Evolutionary conservation across 2,113 vertebrate genomes (phyloP).

Genomic region (Rallus limicola): DNA sequence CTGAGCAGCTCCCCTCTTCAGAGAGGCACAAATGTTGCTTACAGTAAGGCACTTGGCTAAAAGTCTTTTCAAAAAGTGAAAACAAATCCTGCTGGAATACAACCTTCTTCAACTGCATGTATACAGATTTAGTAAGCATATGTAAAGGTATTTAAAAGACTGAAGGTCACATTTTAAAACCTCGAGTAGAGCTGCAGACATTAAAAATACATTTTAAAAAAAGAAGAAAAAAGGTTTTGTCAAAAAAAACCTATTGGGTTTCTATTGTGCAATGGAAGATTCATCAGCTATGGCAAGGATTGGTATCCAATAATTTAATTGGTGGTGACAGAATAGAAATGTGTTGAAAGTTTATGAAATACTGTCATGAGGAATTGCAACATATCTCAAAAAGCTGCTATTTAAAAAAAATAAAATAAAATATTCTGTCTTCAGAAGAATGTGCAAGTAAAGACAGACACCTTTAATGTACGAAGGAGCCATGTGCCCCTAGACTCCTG

Average conservation of each 20-base stretch:
- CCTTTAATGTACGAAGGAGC: background rate
- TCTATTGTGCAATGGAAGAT: background rate
- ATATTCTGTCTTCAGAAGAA: background rate
- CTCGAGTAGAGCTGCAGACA: background rate
- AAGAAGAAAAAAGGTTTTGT: background rate
- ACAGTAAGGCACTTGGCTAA: constrained; percentile 18
- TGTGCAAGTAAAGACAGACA: background rate
- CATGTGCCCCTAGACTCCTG: background rate
- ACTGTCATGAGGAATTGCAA: background rate
- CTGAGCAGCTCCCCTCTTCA: constrained; percentile 9
- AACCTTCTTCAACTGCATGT: background rate
- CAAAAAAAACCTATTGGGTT: background rate
- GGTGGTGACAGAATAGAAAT: background rate
- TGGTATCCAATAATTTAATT: background rate
- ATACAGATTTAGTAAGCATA: background rate
- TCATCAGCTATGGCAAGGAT: background rate
- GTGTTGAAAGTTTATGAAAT: background rate
- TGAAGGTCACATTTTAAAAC: background rate
- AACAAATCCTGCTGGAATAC: background rate
- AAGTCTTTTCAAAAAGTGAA: background rate
- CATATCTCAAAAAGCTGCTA: background rate
- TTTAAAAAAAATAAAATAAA: background rate
- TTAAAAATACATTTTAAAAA: background rate
- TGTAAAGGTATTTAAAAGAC: background rate
- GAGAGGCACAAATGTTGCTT: background rate